Evolutionary conservation across 2,113 vertebrate species (phyloP), one percentile per base, ranked within the genome.

Genomic region (Myrmophylax atrothorax): DNA sequence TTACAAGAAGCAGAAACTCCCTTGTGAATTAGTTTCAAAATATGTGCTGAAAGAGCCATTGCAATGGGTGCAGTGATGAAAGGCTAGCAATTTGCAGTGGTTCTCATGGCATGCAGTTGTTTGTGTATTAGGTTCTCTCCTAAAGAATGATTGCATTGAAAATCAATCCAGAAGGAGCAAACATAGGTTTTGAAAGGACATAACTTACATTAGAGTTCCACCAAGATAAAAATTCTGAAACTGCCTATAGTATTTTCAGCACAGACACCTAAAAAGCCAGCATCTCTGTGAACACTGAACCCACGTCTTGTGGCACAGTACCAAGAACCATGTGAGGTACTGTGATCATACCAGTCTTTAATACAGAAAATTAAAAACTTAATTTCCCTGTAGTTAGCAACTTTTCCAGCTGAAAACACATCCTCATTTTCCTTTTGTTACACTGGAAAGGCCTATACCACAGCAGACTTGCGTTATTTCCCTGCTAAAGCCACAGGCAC

Each of bases 1-100:
- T 33, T 26, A 62, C 9, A 63, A 70, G 31, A 85, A 83, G 55
- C 13, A 66, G 46, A 53, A 90, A 60, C 8, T 49, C 14, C 12
- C 26, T 33, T 70, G 13, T 59, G 25, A 81, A 42, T 40, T n/a
- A 25, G 29, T 38, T 42, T 58, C 24, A 53, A 60, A 95, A 70
- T 8, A 18, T 1, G 14, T 24, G 19, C 26, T 1, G 0, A n/a
- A 44, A 31, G 56, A 70, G n/a, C 33, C 26, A 11, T 9, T 42
- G 44, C 35, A 73, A 10, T 0, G 3, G 50, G 29, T 26, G 31
- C 19, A 67, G 20, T 5, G 12, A 59, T 14, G 29, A 72, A 78
- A 87, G 11, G 8, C 31, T 49, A 83, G 62, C 0, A 12, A 23
- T 22, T 72, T 40, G 52, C 59, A 72, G 31, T 7, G 7, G 31